Evolutionary conservation across 2,888 invertebrate species (phyloP).

Genomic region (Hesperia comma): DNA sequence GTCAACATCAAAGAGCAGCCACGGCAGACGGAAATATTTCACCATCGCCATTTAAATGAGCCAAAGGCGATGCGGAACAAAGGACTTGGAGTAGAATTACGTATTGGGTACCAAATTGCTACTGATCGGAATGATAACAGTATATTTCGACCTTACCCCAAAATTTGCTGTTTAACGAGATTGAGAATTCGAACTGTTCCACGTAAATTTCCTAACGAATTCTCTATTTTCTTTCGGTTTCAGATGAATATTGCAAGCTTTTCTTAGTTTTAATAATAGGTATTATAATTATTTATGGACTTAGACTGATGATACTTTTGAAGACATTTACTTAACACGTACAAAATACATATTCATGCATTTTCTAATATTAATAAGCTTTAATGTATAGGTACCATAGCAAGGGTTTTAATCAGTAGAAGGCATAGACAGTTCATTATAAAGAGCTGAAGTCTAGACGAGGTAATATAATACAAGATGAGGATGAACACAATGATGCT

Average conservation of each 20-base stretch:
- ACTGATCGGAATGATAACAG: slow-evolving; percentile 32
- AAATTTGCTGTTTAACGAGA: slow-evolving; percentile 24
- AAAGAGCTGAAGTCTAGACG: no score
- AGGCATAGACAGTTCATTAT: no score
- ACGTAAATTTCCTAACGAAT: background rate
- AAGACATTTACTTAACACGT: no score
- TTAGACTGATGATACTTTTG: no score
- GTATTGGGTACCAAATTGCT: slow-evolving; percentile 31
- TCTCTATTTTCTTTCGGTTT: background rate
- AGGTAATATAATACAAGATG: no score
- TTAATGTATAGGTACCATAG: no score
- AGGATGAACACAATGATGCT: no score
- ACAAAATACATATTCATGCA: no score
- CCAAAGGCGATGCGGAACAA: slow-evolving; percentile 27
- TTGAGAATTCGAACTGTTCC: slow-evolving; percentile 17
- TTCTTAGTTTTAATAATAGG: background rate
- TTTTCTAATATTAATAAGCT: no score
- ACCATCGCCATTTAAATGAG: slow-evolving; percentile 21
- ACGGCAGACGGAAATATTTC: slow-evolving; percentile 15
- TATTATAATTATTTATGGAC: no score
- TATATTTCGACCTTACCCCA: slow-evolving; percentile 13
- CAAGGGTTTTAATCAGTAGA: no score
- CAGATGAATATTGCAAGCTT: background rate
- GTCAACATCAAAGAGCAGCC: slow-evolving; percentile 19
- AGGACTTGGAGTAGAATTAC: slow-evolving; percentile 18